A percentile compares a stretch with the other conserved stretches of the same genome.
Evolutionary conservation across 2,113 vertebrate genomes (phyloP).

Genomic region (Takifugu bimaculatus): DNA sequence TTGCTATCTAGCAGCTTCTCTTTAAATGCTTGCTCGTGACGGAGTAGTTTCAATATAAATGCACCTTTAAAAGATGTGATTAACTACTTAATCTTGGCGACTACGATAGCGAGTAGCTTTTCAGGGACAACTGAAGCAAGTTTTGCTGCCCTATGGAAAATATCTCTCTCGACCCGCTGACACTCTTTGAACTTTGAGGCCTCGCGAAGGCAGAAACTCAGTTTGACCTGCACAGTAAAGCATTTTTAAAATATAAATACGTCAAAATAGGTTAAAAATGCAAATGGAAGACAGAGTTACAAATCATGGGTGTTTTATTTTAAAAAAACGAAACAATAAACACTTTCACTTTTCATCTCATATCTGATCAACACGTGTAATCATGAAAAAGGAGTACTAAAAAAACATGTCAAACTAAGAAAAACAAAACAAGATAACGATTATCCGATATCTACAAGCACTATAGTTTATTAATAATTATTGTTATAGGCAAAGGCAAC

Average conservation of each 20-base stretch:
- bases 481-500: slow-evolving; percentile 72
- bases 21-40: not conserved
- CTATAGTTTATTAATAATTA: slow-evolving; percentile 52
- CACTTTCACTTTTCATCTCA: slow-evolving; percentile 69
- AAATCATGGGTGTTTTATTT: slow-evolving; percentile 71
- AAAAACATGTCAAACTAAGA: slow-evolving; percentile 73
- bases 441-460: slow-evolving; percentile 75
- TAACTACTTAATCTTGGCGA: not conserved
- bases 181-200: no score
- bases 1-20: not conserved
- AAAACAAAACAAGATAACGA: slow-evolving; percentile 69
- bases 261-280: not conserved
- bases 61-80: not conserved
- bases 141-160: no score
- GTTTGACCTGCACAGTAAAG: no score
- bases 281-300: slow-evolving; percentile 35
- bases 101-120: no score
- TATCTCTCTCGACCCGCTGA: no score
- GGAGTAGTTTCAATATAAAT: no score
- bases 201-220: no score
- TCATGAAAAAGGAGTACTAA: slow-evolving; percentile 78
- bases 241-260: no score
- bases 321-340: slow-evolving; percentile 71
- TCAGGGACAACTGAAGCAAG: no score
- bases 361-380: slow-evolving; percentile 68